phyloP scores from a whole-genome alignment of 2,888 invertebrate species.

The Drosophila mettleri region DNA sequence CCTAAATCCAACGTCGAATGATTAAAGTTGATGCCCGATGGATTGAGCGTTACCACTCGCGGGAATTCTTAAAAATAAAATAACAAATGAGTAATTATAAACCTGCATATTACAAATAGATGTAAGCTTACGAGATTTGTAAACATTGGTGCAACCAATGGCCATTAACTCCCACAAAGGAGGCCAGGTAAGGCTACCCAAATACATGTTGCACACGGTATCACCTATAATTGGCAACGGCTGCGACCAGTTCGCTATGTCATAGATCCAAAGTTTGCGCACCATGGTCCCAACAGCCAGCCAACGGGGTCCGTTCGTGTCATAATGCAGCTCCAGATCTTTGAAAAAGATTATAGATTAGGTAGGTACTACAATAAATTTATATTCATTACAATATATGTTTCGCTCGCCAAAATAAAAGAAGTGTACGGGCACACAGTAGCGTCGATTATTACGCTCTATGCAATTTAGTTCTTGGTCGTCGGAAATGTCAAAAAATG shows the following conservation, averaged over 20 bases:
- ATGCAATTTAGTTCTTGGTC: conserved; percentile 80
- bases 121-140: conserved; percentile 64
- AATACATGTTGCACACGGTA: conserved; percentile 51
- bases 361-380: background rate
- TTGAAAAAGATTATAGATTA: conserved; percentile 6
- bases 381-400: conserved; percentile 85
- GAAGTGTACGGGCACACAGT: conserved; percentile 86
- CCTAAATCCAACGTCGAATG: conserved; percentile 56
- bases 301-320: conserved; percentile 81
- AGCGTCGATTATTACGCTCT: conserved; percentile 73
- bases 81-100: background rate
- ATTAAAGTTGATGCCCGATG: conserved; percentile 52
- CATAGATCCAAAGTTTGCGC: conserved; percentile 74
- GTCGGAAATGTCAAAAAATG: conserved; percentile 87
- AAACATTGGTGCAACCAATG: conserved; percentile 63
- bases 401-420: conserved; percentile 87
- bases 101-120: background rate
- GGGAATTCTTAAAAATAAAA: conserved; percentile 35
- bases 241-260: conserved; percentile 70
- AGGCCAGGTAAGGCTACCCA: conserved; percentile 78
- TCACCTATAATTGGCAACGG: conserved; percentile 68
- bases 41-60: conserved; percentile 59
- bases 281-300: conserved; percentile 61
- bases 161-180: conserved; percentile 78
- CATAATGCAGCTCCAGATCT: conserved; percentile 83